Evolutionary conservation across 2,797 vertebrate species (phyloP), one percentile per base, ranked within the genome.

Genomic region (Galaxias olidus): DNA sequence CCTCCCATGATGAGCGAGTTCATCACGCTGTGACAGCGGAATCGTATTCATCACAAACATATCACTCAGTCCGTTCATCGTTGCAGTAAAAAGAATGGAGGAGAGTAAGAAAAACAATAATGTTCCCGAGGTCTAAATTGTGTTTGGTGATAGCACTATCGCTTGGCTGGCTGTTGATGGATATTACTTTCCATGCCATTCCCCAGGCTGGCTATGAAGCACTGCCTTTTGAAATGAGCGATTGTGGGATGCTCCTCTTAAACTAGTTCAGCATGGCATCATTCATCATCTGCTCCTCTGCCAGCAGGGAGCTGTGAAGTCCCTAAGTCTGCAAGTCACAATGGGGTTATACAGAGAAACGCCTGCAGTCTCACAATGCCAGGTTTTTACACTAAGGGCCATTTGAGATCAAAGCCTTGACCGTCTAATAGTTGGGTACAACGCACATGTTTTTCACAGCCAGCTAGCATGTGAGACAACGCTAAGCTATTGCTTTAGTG

Each of bases 91-190:
- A 79, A 12, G 40, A 83, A 80, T 66, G 67, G 72, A 68, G 69
- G 65, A 74, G 75, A 15, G 71, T 40, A 63, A 69, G 80, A 79
- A 83, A 83, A 83, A 89, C 84, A 87, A 84, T 87, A 88, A 87
- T 84, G 84, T 88, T 78, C 74, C 86, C 68, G 66, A 86, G 80
- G 77, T 86, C 82, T 85, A 88, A 88, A 90, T 90, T 88, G 84
- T 85, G 86, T 88, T 90, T 86, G 86, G 85, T 89, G 84, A 86
- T 88, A 86, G 85, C 77, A 45, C 86, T 79, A 60, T 84, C 87
- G 87, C 88, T 85, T 86, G 83, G 84, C 82, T 86, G 82, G 81
- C 84, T 88, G 88, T 87, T 91, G 88, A 91, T 91, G 86, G 86
- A 90, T 90, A 88, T 90, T 87, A 81, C 82, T 87, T 82, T 86